Evolutionary conservation across 2,797 vertebrate genomes (phyloP), one percentile per base, ranked within the genome.

Genomic region (Fratercula arctica): DNA sequence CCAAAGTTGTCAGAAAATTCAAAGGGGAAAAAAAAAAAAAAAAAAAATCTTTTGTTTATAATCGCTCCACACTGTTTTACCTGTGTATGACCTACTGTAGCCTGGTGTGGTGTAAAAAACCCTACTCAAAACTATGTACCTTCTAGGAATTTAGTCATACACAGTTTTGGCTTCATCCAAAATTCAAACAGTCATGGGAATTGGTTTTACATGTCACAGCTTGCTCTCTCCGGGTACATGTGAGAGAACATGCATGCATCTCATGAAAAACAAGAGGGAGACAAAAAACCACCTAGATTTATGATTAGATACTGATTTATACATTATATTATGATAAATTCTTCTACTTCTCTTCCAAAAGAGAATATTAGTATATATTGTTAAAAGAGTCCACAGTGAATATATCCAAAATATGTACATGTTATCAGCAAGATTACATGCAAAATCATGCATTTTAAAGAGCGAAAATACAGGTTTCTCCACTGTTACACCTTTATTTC

Each of bases 121-220:
- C 14, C 81, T 78, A 54, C 57, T 48, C 57, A 80, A 94, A 97
- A 95, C 64, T 64, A 88, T 54, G 26, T 78, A 69, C 35, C 35
- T 97, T 91, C 78, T 66, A 64, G 68, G 96, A 95, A 91, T 39
- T 25, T 94, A 81, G 94, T 82, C 29, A 76, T 29, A 43, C 7
- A 88, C 10, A 59, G 61, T 91, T 97, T 93, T 91, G 69, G 59
- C 56, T 97, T 84, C 75, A 76, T 89, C 72, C 26, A 83, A 92
- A 95, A 74, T 64, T 61, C 1, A 73, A 18, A 68, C 50, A 61
- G 45, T 76, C 35, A 64, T 39, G 45, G 77, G 89, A 96, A 96
- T 37, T 89, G 46, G 31, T 76, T 90, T 97, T 95, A 90, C 17
- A 33, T 63, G 28, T 87, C 64, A 85, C 23, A 89, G 37, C 9